Base-by-base conservation (phyloP, 1,140 invertebrate genomes). In the Chironomus tepperi region DNA sequence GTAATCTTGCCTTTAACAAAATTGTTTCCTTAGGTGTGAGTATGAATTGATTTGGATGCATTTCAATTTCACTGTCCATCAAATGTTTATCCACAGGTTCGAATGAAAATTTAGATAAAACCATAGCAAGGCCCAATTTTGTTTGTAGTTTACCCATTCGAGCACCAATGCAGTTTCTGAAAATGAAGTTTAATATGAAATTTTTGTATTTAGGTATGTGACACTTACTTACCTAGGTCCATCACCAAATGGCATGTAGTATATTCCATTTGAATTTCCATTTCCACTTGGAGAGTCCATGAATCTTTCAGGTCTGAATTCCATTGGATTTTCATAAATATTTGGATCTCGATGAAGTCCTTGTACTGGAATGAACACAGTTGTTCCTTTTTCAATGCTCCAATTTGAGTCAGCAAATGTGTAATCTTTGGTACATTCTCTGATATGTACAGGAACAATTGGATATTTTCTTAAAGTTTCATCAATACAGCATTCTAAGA, bases 381-480 rank as follows among this genome's bases (percentile, higher is more conserved):
- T 12, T 57, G 47, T 57, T 10, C 47, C 47, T 57, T 57, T 57
- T 15, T 57, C 47, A 1, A 57, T 57, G 12, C 3, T 57, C 7
- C 12, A n/a, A 57, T 57, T n/a, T 12, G 47, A 57, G 15, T 57
- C 47, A 5, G 79, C 78, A 6, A 79, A 72, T 3, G 47, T 12
- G 73, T 82, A 83, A 6, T 78, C 75, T 74, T 79, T 78, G 0
- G 78, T 79, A 6, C 79, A 77, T 0, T 76, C 75, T 1, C 81
- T 77, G 57, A 78, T 74, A 0, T 82, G 7, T 70, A 78, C 74
- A 1, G 79, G 77, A 3, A 81, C n/a, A 0, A 81, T 77, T 3
- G 88, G 87, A 79, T 89, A 85, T 57, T 86, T 81, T 42, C 80
- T 57, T 57, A 57, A 15, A 57, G 47, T n/a, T 57, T 57, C 83